phyloP scores from a whole-genome alignment of 1,140 invertebrate species.

The Lethrus apterus region DNA sequence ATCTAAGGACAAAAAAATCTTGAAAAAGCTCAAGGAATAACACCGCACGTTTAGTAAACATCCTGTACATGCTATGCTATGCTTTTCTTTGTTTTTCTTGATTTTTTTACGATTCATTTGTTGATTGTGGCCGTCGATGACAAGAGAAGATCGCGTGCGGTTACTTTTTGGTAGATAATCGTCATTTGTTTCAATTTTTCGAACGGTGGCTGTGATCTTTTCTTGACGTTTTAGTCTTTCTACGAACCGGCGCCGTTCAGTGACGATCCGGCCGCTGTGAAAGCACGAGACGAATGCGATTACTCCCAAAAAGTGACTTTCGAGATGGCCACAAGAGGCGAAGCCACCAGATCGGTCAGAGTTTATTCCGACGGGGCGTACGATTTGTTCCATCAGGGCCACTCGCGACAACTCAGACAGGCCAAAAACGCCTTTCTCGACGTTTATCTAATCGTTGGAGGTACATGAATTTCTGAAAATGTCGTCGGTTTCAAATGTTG shows the following conservation, averaged over 20 bases:
- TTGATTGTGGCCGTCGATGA: not conserved
- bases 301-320: slow-evolving; percentile 77
- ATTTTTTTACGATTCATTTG: not conserved
- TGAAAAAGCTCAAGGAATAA: too few relatives aligned
- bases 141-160: not conserved
- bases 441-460: slow-evolving; percentile 97
- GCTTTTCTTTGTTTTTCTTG: too few relatives aligned
- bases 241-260: slow-evolving; percentile 80
- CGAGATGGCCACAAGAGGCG: slow-evolving; percentile 73
- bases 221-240: slow-evolving; percentile 63
- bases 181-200: not conserved
- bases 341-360: slow-evolving; percentile 68
- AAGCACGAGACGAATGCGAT: slow-evolving; percentile 71
- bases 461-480: slow-evolving; percentile 60
- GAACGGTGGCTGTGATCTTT: not conserved
- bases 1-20: too few relatives aligned
- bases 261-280: slow-evolving; percentile 71
- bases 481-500: not conserved
- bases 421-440: slow-evolving; percentile 96
- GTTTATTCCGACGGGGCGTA: slow-evolving; percentile 98
- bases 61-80: too few relatives aligned
- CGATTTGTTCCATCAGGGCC: slow-evolving; percentile 95
- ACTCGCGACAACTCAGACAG: slow-evolving; percentile 94
- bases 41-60: too few relatives aligned
- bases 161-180: not conserved